Evolutionary conservation across 2,888 invertebrate species (phyloP), one percentile per base, ranked within the genome.

Genomic region (Metacarcinus magister): DNA sequence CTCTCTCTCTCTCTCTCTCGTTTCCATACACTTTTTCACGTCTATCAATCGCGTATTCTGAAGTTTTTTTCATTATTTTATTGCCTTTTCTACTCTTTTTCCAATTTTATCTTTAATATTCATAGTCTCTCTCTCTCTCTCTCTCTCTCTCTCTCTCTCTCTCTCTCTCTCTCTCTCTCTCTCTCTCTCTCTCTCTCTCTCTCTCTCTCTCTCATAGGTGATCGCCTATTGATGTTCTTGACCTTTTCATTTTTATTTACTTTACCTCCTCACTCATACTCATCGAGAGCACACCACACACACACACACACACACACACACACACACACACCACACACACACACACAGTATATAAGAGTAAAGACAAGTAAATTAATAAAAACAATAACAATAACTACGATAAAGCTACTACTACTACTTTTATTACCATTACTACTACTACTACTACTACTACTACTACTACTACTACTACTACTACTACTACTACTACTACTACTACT

Each of bases 271-370:
- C 16, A 0, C 16, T 54, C 19, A 16, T 23, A 67, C 67, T 23
- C 19, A 67, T n/a, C 19, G 23, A 67, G 23, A 16, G 67, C 67
- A 16, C 10, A 67, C 67, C 67, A 67, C 67, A 67, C 67, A 67
- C 67, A 67, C n/a, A 67, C 67, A 67, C 67, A 67, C 67, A 67
- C 67, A 67, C 67, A 67, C 67, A 67, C 67, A 67, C 67, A 67
- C 67, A 67, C 67, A 67, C 67, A 67, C 23, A 67, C 67, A 67
- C 67, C 19, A 48, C 48, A 48, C 48, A 48, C 48, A 48, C 48
- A 48, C 48, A 48, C 48, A 48, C 48, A 48, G n/a, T 10, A 48
- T 10, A 48, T 10, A 48, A 4, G 10, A 4, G 10, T 10, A 48
- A 4, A 48, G 5, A 48, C 48, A 4, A 48, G 48, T 4, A 7